Percentiles rank a stretch among this genome's conserved stretches.
phyloP scores from a whole-genome alignment of 2,113 vertebrate species.

The Lanius ludovicianus region DNA sequence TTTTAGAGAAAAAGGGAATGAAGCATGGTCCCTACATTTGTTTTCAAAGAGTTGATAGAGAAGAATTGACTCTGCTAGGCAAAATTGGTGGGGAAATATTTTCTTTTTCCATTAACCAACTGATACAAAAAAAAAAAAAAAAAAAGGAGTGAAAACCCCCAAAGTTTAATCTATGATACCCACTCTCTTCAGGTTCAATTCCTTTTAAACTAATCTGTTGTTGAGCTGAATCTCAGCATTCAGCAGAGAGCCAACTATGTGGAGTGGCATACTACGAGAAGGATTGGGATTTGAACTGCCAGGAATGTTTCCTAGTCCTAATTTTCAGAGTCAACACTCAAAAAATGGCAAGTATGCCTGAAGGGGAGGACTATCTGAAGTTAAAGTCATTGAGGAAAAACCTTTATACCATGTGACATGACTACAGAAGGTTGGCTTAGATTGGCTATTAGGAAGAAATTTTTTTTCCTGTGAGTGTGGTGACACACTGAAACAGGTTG shows the following conservation, averaged over 20 bases:
- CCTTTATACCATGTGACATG: not conserved
- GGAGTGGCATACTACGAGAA: not conserved
- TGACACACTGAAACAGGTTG: not conserved
- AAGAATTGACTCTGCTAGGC: not conserved
- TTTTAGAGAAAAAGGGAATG: not conserved
- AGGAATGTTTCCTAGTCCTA: not conserved
- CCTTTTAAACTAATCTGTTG: not conserved
- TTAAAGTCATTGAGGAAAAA: not conserved
- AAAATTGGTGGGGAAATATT: not conserved
- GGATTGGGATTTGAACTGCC: not conserved
- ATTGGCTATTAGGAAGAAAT: not conserved
- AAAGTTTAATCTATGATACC: not conserved
- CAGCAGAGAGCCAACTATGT: not conserved
- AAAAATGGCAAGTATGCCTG: not conserved
- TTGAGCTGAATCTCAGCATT: not conserved
- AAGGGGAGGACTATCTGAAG: not conserved
- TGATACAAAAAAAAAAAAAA: not conserved
- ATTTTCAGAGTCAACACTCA: not conserved
- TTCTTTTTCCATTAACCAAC: not conserved
- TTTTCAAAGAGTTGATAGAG: not conserved
- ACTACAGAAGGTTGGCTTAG: not conserved
- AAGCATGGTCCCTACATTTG: not conserved
- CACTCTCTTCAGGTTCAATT: not conserved
- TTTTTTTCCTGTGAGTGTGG: not conserved
- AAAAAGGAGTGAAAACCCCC: accelerated